Evolutionary conservation across 2,888 invertebrate species (phyloP), one percentile per base, ranked within the genome.

Genomic region (Schizotus pectinicornis): DNA sequence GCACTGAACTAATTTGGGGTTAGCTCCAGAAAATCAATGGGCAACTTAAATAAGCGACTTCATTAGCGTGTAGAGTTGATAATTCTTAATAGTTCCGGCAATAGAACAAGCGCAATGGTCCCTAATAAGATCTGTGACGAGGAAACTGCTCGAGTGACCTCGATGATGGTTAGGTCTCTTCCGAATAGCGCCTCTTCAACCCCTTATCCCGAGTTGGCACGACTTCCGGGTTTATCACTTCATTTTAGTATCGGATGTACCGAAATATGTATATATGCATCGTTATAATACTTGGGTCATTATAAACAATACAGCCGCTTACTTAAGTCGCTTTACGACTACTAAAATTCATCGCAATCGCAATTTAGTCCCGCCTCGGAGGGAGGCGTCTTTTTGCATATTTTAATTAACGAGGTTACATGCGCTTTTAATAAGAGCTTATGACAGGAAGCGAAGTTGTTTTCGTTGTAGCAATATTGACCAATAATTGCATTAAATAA

Each of bases 161-260:
- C 39, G 51, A 45, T 60, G 55, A 52, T 61, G 62, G 61, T 59
- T 59, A 57, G 55, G 68, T 59, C 63, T 64, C 67, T 68, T 69
- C 70, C 68, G 68, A 63, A 57, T 60, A 50, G 65, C 63, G 64
- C 63, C 67, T 67, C 67, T 69, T 66, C 66, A 67, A 67, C 67
- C 65, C 68, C 68, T 64, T 67, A 69, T 68, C 67, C 56, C 60
- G 67, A 63, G 62, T 59, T 56, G 65, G 65, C 67, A 67, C 54
- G 60, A 64, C 67, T 64, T 70, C 71, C 71, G 63, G 65, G 60
- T 68, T 69, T 70, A 71, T 71, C 69, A 67, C 67, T 63, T 65
- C 68, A 69, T 68, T 67, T 70, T 64, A 67, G 64, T 64, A 69
- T 70, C 70, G 70, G 71, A 68, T 69, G 69, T 66, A 61, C 68